Base-by-base conservation (phyloP, 2,888 invertebrate genomes). In the Selenia dentaria region DNA sequence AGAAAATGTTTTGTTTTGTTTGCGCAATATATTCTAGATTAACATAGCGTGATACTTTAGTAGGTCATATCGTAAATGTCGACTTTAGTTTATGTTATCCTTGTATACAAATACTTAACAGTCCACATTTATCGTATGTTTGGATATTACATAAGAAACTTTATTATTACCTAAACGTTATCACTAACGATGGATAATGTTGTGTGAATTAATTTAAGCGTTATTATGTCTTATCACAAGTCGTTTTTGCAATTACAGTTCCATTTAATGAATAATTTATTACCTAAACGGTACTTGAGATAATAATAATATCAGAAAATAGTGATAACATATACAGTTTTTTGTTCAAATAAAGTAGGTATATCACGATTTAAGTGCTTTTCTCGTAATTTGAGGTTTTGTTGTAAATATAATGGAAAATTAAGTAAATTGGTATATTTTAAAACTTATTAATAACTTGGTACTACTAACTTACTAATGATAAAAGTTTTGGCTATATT, bases 221-320 rank as follows among this genome's bases (percentile, higher is more conserved):
- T 18, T 20, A 29, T 36, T 40, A 35, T 18, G 14, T 42, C 9
- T 22, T 41, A 36, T 42, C 36, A 10, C 14, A 8, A 8, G 25
- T 9, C 18, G 10, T 37, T 48, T 48, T 33, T 28, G 27, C 22
- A 12, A 28, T 37, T 38, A 34, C 25, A 25, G 41, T 16, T 37
- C 36, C 20, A 41, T 41, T 41, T 39, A 29, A 39, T 45, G 9
- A 45, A 26, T 37, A 24, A 26, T 39, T 45, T 35, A 45, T 45
- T 38, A 39, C 29, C 5, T 28, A 18, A 45, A 28, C 34, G 33
- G 8, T 34, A 39, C 24, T 38, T 26, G 33, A n/a, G 12, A 38
- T 32, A 28, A 10, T 32, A 31, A 35, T 36, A 22, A 29, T 37
- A 27, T 28, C 22, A 11, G 37, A 36, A 26, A 14, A 28, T 5